Evolutionary conservation across 2,888 invertebrate species (phyloP).

Genomic region (Cecidostiba fungosa): DNA sequence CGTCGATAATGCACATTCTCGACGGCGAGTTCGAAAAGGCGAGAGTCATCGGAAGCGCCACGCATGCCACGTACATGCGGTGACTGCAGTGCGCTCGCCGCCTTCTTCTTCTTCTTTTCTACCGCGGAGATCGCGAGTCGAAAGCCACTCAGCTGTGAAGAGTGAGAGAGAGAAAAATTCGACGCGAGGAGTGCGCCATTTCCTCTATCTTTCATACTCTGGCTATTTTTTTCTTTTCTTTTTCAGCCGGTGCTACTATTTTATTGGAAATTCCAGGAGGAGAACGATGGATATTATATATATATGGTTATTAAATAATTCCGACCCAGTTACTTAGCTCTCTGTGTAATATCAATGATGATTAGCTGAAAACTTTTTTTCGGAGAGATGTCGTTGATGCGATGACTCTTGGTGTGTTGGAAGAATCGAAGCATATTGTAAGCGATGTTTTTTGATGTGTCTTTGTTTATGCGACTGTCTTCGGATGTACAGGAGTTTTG

Average conservation of each 20-base stretch:
- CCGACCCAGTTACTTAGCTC: not conserved
- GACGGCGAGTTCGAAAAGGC: constrained; percentile 23
- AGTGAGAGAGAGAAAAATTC: constrained; percentile 41
- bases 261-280: not conserved
- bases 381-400: too few species aligned
- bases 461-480: not conserved
- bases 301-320: constrained; percentile 37
- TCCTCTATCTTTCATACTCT: constrained; percentile 21
- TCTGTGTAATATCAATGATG: not conserved
- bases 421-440: too few species aligned
- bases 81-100: constrained; percentile 14
- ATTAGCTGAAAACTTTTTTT: not conserved
- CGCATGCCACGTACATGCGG: constrained; percentile 16
- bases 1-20: constrained; percentile 49
- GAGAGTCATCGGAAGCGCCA: constrained; percentile 41
- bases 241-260: not conserved
- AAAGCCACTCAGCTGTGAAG: constrained; percentile 43
- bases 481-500: not conserved
- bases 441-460: too few species aligned
- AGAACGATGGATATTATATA: not conserved
- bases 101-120: constrained; percentile 4
- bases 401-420: too few species aligned
- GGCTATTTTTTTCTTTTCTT: constrained; percentile 26
- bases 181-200: constrained; percentile 37
- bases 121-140: not conserved